These are phyloP conservation scores for Geotrypetes seraphini DNA, from an alignment of 2,797 vertebrate genomes.

Conservation along the genomic window DNA sequence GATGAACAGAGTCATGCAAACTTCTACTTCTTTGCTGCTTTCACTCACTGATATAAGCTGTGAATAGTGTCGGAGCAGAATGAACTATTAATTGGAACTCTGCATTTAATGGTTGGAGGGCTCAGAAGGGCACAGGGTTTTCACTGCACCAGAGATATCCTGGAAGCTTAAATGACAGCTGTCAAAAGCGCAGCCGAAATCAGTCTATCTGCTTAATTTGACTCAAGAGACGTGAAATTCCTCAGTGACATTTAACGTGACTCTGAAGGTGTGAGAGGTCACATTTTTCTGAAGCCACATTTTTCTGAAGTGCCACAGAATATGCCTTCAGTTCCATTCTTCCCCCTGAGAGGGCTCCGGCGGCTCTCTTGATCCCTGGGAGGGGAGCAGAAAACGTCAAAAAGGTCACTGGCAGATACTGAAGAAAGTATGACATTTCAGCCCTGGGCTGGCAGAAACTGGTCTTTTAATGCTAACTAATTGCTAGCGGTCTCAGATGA, in stretches of 20 bases:
- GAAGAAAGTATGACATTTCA: constrained; percentile 49
- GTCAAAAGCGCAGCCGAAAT: constrained; percentile 16
- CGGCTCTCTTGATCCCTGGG: constrained; percentile 21
- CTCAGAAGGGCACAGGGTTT: too few species aligned
- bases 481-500: constrained; percentile 1
- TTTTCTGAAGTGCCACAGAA: constrained; percentile 35
- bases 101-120: background rate
- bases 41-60: too few species aligned
- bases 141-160: background rate
- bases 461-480: constrained; percentile 15
- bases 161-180: constrained; percentile 39
- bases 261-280: constrained; percentile 34
- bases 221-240: constrained; percentile 43
- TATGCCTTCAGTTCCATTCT: constrained; percentile 24
- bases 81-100: background rate
- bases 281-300: constrained; percentile 13
- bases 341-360: constrained; percentile 25
- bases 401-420: constrained; percentile 48
- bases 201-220: constrained; percentile 27
- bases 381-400: constrained; percentile 19
- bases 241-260: constrained; percentile 36
- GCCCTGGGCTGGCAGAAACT: constrained; percentile 1
- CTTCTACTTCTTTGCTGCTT: too few species aligned
- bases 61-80: too few species aligned
- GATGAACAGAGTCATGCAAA: too few species aligned